Evolutionary conservation across 2,113 vertebrate species (phyloP).

Genomic region (Sinocyclocheilus rhinocerous): DNA sequence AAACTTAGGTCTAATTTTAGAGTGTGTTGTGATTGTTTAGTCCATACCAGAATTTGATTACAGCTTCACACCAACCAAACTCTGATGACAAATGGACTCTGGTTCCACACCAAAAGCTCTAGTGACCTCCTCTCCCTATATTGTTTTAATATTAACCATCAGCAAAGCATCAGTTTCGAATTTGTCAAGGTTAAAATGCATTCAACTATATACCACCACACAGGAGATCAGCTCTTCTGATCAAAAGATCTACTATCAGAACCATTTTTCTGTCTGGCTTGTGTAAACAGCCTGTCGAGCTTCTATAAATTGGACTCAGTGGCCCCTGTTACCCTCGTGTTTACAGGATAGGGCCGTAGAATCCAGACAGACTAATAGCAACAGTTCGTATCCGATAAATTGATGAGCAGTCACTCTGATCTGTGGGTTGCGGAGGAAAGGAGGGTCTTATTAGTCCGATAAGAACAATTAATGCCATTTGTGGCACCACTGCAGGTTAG

Average conservation of each 20-base stretch:
- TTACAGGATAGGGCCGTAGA: constrained; percentile 43
- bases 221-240: neutral
- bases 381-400: constrained; percentile 42
- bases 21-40: too few relatives aligned
- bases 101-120: neutral
- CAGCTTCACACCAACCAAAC: neutral
- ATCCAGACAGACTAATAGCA: constrained; percentile 48
- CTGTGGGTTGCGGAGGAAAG: neutral
- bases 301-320: constrained; percentile 39
- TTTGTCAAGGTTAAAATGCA: constrained; percentile 20
- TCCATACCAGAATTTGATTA: neutral
- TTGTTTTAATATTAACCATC: neutral
- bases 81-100: neutral
- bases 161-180: neutral
- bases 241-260: constrained; percentile 29
- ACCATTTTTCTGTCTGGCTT: constrained; percentile 21
- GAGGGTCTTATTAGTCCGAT: constrained; percentile 26
- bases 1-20: neutral
- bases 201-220: neutral
- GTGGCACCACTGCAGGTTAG: constrained; percentile 22
- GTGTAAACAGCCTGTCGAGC: constrained; percentile 21
- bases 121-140: neutral
- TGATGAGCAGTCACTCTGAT: constrained; percentile 21
- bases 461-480: constrained; percentile 6
- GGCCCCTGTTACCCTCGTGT: constrained; percentile 22